Conservation (phyloP, 2,113 vertebrate species). For the Hippopotamus amphibius region DNA sequence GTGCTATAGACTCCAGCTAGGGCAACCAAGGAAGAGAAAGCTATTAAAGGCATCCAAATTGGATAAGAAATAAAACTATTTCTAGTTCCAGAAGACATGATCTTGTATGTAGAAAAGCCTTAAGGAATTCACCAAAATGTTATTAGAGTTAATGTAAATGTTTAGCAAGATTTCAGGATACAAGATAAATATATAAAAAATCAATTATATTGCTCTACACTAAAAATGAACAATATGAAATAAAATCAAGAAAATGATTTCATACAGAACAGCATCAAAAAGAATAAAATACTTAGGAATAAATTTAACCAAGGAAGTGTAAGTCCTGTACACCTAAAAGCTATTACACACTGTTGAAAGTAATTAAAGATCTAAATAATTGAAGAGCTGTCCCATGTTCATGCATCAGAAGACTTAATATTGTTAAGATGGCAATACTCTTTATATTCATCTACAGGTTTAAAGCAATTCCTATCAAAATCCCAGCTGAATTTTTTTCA, state of each 20-base stretch:
- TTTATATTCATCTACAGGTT: neutral
- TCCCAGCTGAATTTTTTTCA: neutral
- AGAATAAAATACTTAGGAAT: constrained; percentile 35
- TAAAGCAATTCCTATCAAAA: neutral
- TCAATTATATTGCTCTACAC: neutral
- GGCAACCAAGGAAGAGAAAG: neutral
- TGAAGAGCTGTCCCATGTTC: neutral
- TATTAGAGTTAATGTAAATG: neutral
- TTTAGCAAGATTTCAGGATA: constrained; percentile 19
- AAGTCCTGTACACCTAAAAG: neutral
- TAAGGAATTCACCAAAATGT: neutral
- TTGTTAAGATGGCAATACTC: neutral
- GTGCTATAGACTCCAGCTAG: neutral
- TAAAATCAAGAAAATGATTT: neutral
- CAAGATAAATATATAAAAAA: neutral
- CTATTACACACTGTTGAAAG: neutral
- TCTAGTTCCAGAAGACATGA: neutral
- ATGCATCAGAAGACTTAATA: neutral
- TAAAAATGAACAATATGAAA: neutral
- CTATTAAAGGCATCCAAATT: neutral
- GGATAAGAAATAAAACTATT: neutral
- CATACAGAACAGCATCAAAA: neutral
- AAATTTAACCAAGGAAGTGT: neutral
- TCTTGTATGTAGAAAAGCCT: neutral
- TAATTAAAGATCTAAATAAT: neutral